A percentile compares a stretch with the other conserved stretches of the same genome.
Conservation (phyloP, 2,797 vertebrate genomes). For the Yasuhikotakia modesta region DNA sequence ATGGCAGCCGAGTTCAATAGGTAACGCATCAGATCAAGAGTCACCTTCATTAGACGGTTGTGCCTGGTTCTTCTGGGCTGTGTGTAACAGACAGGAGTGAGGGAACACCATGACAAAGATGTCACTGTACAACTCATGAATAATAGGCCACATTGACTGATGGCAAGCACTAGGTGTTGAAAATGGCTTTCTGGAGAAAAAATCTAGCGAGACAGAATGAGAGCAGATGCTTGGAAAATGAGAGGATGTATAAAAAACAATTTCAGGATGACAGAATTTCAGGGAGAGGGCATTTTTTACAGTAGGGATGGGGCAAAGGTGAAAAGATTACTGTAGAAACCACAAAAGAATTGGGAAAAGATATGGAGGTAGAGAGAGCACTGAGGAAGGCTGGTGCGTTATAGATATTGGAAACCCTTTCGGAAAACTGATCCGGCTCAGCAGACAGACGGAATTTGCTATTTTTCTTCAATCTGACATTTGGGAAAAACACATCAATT, state of each 20-base stretch:
- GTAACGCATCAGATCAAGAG: neutral
- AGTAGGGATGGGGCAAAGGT: conserved; percentile 32
- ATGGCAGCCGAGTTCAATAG: conserved; percentile 3
- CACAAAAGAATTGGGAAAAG: conserved; percentile 3
- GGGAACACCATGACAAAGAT: conserved; percentile 12
- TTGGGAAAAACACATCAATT: conserved; percentile 53
- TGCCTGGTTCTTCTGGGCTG: neutral
- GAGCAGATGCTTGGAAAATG: neutral
- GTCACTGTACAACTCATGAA: conserved; percentile 54
- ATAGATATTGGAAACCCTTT: conserved; percentile 34
- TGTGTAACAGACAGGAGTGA: neutral
- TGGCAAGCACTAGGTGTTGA: conserved; percentile 60
- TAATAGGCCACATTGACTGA: conserved; percentile 56
- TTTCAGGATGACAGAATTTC: conserved; percentile 5
- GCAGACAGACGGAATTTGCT: conserved; percentile 29
- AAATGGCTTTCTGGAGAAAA: conserved; percentile 27
- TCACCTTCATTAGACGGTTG: neutral
- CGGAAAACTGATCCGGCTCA: conserved; percentile 57
- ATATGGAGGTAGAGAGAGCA: conserved; percentile 1
- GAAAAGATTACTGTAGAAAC: conserved; percentile 29
- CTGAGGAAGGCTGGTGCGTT: neutral
- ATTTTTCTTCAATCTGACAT: conserved; percentile 44
- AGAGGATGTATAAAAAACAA: neutral
- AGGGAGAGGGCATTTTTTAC: conserved; percentile 47
- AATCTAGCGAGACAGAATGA: neutral